Percentiles rank a stretch among this genome's conserved stretches.
These are phyloP conservation scores for Philereme transversata DNA, from an alignment of 2,888 invertebrate genomes.

Conservation along the genomic window DNA sequence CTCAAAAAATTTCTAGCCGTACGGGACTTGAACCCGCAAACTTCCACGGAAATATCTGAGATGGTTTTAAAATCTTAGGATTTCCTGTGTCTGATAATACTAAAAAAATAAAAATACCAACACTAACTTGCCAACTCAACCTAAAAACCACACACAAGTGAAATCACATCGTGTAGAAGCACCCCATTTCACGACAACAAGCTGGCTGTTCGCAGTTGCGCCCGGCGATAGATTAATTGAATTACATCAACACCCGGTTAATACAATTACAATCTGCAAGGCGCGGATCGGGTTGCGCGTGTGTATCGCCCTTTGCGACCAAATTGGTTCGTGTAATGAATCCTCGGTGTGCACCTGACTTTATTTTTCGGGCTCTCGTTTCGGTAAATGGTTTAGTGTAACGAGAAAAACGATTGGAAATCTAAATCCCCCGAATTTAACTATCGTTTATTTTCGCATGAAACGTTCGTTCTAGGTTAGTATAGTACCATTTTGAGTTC, in stretches of 20 bases:
- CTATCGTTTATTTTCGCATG: too few relatives aligned
- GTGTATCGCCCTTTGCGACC: slow-evolving; percentile 32
- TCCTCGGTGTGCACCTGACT: slow-evolving; percentile 16
- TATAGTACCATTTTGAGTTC: too few relatives aligned
- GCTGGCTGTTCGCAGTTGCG: slow-evolving; percentile 22
- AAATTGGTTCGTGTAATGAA: slow-evolving; percentile 21
- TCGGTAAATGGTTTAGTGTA: neutral
- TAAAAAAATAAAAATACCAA: too few relatives aligned
- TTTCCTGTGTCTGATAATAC: too few relatives aligned
- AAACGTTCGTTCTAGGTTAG: too few relatives aligned
- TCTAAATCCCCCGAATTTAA: neutral
- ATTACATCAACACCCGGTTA: slow-evolving; percentile 65
- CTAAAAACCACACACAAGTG: too few relatives aligned
- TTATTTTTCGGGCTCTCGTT: slow-evolving; percentile 12
- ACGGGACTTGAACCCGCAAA: too few relatives aligned
- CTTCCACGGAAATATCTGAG: too few relatives aligned
- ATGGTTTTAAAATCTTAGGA: too few relatives aligned
- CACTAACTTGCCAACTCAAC: too few relatives aligned
- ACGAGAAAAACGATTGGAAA: neutral
- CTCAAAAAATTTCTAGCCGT: too few relatives aligned
- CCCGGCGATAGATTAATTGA: slow-evolving; percentile 63
- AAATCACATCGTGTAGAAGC: neutral
- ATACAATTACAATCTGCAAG: slow-evolving; percentile 67
- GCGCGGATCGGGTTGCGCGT: slow-evolving; percentile 51
- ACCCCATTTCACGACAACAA: neutral